Base-by-base conservation (phyloP, 2,888 invertebrate species). In the Laspeyria flexula region DNA sequence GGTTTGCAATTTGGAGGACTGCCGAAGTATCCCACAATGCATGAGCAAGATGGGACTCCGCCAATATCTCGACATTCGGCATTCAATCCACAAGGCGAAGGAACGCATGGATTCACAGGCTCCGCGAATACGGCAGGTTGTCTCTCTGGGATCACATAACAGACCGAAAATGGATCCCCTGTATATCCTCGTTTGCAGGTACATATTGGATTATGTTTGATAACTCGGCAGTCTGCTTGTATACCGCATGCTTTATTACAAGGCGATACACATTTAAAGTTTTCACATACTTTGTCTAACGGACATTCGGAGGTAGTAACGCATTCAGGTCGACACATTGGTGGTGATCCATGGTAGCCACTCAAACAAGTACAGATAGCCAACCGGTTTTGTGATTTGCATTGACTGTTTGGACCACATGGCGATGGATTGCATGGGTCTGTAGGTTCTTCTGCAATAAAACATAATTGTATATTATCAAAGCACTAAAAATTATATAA, bases 11-110 rank as follows among this genome's bases (percentile, higher is more conserved):
- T 93, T 29, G 96, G 96, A 52, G 97, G 96, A 42, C 93, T 90
- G 62, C 97, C 96, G 42, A 95, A 88, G 73, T 93, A 96, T 48
- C 93, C 94, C 42, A 91, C 80, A 27, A 93, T 74, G 76, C 96
- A 96, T 23, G 94, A 93, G 75, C 96, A 96, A 1, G 95, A 94
- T 23, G 95, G 94, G 70, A 89, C 77, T 55, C 86, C 90, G 29
- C 91, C 87, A 47, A 91, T 45, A 77, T 93, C 80, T 86, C 90
- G 79, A 71, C 96, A 96, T 75, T 93, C 88, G 1, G 96, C 93
- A 74, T 95, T 95, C 29, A 95, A 92, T 37, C 97, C 97, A 78
- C 97, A 97, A 0, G 96, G 96, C 41, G 96, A 95, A 31, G 96
- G 96, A 39, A 94, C 75, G 71, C 97, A 97, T 30, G 96, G 96